Conservation (phyloP, 2,888 invertebrate genomes). For the Aplocera efformata region DNA sequence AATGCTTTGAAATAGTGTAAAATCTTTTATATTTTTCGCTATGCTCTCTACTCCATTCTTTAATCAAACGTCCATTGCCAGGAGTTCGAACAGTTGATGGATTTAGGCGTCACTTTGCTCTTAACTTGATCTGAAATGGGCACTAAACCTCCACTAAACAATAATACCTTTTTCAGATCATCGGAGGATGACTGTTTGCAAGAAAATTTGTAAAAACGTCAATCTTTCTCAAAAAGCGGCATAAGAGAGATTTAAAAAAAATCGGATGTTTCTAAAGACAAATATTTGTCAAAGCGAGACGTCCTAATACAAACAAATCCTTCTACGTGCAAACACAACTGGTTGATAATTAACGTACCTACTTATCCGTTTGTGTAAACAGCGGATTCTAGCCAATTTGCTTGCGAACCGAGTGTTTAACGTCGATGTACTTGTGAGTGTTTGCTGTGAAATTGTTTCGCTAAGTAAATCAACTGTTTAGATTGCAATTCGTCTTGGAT, state of each 20-base stretch:
- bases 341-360: constrained; percentile 46
- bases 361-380: constrained; percentile 44
- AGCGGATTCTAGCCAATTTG: constrained; percentile 32
- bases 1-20: too few species aligned
- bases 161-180: too few species aligned
- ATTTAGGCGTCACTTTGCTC: too few species aligned
- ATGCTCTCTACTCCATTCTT: too few species aligned
- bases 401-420: constrained; percentile 23
- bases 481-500: background rate
- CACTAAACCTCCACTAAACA: too few species aligned
- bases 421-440: constrained; percentile 7
- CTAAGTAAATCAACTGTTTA: constrained; percentile 2
- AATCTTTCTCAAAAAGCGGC: too few species aligned
- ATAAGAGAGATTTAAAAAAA: constrained; percentile 33
- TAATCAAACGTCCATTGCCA: too few species aligned
- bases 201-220: too few species aligned
- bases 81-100: too few species aligned
- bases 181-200: too few species aligned
- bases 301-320: constrained; percentile 31
- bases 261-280: constrained; percentile 44
- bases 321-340: constrained; percentile 39
- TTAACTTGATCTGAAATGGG: too few species aligned
- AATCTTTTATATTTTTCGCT: too few species aligned
- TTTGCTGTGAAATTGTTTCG: constrained; percentile 7
- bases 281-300: constrained; percentile 47